phyloP scores from a whole-genome alignment of 2,113 vertebrate genomes.

The Stercorarius parasiticus region DNA sequence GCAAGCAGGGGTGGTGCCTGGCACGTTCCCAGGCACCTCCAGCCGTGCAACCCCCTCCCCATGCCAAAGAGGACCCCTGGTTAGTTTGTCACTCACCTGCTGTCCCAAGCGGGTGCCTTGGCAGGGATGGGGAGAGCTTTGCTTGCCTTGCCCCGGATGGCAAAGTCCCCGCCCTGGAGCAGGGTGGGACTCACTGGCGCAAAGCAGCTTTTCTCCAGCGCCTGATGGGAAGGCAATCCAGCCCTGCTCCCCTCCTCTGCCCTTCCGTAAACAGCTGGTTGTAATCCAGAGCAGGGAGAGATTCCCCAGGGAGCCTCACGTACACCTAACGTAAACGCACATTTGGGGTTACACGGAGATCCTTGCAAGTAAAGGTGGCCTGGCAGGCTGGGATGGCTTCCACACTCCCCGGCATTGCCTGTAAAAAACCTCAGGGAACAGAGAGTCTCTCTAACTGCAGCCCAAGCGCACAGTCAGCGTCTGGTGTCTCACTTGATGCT shows the following conservation, averaged over 20 bases:
- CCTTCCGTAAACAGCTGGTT: background rate
- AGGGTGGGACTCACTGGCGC: background rate
- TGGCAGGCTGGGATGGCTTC: background rate
- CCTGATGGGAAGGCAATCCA: background rate
- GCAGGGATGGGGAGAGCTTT: background rate
- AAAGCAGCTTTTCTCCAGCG: background rate
- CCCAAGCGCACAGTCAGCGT: accelerated
- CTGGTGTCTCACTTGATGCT: background rate
- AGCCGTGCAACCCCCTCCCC: accelerated
- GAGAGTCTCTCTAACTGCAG: background rate
- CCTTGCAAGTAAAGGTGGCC: background rate
- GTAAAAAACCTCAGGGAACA: background rate
- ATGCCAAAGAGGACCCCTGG: accelerated
- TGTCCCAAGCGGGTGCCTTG: background rate
- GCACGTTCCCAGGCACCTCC: background rate
- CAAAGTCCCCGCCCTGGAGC: background rate
- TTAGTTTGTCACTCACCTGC: background rate
- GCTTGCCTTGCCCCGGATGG: background rate
- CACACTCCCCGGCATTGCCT: background rate
- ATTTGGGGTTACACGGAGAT: background rate
- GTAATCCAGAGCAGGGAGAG: background rate
- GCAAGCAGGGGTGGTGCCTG: accelerated
- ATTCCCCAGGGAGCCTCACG: accelerated
- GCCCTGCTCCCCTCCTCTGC: background rate
- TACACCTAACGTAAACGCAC: accelerated